A percentile compares a stretch with the other conserved stretches of the same genome.
phyloP scores from a whole-genome alignment of 2,797 vertebrate species.

The Pogonophryne albipinna region DNA sequence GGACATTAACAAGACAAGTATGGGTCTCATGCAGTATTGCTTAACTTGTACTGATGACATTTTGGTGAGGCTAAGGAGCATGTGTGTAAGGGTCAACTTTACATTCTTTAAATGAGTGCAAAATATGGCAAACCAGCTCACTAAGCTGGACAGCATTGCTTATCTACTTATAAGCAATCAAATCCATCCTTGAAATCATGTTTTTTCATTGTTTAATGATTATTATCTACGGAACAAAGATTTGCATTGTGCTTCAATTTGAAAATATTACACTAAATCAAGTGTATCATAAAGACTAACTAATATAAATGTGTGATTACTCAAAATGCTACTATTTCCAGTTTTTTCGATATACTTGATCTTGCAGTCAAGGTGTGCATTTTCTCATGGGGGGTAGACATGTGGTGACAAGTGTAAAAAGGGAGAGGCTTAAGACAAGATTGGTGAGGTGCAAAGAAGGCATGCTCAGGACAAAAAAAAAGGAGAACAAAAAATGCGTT shows the following conservation, averaged over 20 bases:
- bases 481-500: constrained; percentile 77
- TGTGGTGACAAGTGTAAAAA: constrained; percentile 83
- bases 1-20: constrained; percentile 40
- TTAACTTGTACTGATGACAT: constrained; percentile 51
- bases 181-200: constrained; percentile 13
- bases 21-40: constrained; percentile 63
- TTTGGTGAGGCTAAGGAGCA: constrained; percentile 81
- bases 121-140: constrained; percentile 48
- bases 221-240: constrained; percentile 7
- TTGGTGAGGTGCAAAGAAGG: constrained; percentile 96
- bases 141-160: constrained; percentile 36
- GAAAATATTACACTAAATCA: constrained; percentile 21
- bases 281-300: constrained; percentile 17
- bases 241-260: constrained; percentile 19
- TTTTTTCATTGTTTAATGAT: constrained; percentile 14
- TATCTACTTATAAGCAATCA: constrained; percentile 14
- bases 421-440: constrained; percentile 90
- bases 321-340: neutral
- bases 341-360: constrained; percentile 28
- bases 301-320: constrained; percentile 10
- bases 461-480: constrained; percentile 90
- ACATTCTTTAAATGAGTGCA: constrained; percentile 10
- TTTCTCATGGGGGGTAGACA: constrained; percentile 79
- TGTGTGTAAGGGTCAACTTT: constrained; percentile 57
- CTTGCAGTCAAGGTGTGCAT: constrained; percentile 66